A percentile compares a stretch with the other conserved stretches of the same genome.
These are phyloP conservation scores for Protodeltote pygarga DNA, from an alignment of 2,888 invertebrate genomes.

Conservation along the genomic window DNA sequence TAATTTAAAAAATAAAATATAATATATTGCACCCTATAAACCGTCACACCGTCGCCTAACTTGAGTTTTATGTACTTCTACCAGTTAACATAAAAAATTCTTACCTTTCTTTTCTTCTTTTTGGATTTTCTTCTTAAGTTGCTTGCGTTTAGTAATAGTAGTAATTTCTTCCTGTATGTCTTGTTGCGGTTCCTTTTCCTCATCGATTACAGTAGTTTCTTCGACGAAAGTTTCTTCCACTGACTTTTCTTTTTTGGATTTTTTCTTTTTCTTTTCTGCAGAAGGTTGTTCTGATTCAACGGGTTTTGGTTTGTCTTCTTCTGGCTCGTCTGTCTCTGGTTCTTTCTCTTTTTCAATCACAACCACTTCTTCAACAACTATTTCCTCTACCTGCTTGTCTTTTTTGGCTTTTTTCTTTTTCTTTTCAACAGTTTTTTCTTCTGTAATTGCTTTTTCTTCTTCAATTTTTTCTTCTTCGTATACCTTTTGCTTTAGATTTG, in stretches of 20 bases:
- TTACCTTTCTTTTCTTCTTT: constrained; percentile 61
- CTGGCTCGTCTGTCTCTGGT: constrained; percentile 1
- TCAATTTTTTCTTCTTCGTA: constrained; percentile 68
- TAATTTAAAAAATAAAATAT: constrained; percentile 11
- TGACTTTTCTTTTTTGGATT: constrained; percentile 52
- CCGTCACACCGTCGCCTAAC: too few relatives aligned
- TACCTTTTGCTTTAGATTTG: constrained; percentile 62
- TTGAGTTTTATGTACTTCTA: too few relatives aligned
- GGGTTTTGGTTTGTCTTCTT: constrained; percentile 21
- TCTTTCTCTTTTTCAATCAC: not conserved
- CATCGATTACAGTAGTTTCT: constrained; percentile 16
- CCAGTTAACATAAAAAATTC: constrained; percentile 11
- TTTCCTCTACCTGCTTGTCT: constrained; percentile 1
- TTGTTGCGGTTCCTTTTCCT: constrained; percentile 51
- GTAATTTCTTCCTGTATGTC: constrained; percentile 44
- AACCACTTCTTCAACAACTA: not conserved
- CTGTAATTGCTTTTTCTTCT: constrained; percentile 78
- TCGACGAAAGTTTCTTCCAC: constrained; percentile 38
- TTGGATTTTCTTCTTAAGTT: constrained; percentile 55
- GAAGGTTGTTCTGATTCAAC: constrained; percentile 30
- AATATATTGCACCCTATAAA: not conserved
- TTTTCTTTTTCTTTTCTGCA: constrained; percentile 52
- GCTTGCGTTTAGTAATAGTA: constrained; percentile 36
- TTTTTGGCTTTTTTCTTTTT: not conserved
- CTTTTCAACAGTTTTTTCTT: constrained; percentile 5